Percentiles rank a stretch among this genome's conserved stretches.
Conservation (phyloP, 2,888 invertebrate genomes). For the Mimumesa dahlbomi region DNA sequence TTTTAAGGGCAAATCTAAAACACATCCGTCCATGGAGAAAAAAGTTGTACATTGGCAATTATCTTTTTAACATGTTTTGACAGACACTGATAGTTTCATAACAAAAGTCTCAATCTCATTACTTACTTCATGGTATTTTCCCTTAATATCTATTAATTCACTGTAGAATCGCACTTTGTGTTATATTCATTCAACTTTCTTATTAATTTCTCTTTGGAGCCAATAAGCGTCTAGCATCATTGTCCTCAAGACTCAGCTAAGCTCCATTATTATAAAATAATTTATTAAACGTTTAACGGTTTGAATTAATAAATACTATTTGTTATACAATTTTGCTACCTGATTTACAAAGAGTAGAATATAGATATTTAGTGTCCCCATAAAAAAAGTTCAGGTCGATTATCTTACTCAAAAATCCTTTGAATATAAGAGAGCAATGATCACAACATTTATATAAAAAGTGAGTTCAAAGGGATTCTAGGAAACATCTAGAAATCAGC, state of each 20-base stretch:
- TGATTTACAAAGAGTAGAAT: constrained; percentile 62
- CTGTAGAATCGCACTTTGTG: constrained; percentile 75
- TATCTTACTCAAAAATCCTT: constrained; percentile 52
- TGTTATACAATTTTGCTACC: constrained; percentile 63
- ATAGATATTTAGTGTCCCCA: constrained; percentile 43
- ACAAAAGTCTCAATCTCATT: constrained; percentile 37
- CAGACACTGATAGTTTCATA: constrained; percentile 8
- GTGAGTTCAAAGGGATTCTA: constrained; percentile 3
- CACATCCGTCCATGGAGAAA: not conserved
- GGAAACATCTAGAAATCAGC: constrained; percentile 2
- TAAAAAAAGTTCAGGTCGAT: constrained; percentile 45
- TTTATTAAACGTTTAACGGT: constrained; percentile 65
- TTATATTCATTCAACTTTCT: constrained; percentile 64
- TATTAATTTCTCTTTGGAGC: constrained; percentile 68
- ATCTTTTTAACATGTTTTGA: too few species aligned
- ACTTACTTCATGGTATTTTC: constrained; percentile 21
- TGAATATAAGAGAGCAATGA: constrained; percentile 37
- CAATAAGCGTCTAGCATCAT: constrained; percentile 77
- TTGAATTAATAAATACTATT: constrained; percentile 70
- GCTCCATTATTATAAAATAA: constrained; percentile 66
- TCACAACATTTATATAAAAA: constrained; percentile 32
- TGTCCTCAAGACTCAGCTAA: constrained; percentile 71
- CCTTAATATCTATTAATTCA: constrained; percentile 48
- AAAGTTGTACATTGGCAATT: too few species aligned
- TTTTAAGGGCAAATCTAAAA: not conserved